Base-by-base conservation (phyloP, 2,797 vertebrate genomes). In the Eptatretus atami region DNA sequence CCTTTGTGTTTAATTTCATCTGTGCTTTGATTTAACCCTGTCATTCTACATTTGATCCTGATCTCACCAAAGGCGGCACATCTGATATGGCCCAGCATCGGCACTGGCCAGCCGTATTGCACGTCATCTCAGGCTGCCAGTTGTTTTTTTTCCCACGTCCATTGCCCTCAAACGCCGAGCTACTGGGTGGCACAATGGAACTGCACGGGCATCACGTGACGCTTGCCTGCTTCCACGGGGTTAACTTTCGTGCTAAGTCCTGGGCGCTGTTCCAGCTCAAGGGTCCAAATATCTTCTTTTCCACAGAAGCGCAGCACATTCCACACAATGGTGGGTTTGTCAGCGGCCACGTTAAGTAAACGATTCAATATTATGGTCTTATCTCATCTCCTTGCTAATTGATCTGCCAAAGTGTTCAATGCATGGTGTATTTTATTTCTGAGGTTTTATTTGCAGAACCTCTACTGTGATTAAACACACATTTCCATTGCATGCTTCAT, bases 191-290 rank as follows among this genome's bases (percentile, higher is more conserved):
- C 12, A 95, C 86, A 1, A 95, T 96, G 88, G 93, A 86, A 70
- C 79, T 96, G 64, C 90, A 98, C 3, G 90, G 92, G 67, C 95
- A 98, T 71, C 90, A 98, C 67, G 96, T 95, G 87, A 98, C 92
- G 0, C 74, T 98, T 69, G 90, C 90, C 68, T 98, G 88, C 76
- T 96, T 96, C 71, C 92, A 96, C 52, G 88, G 90, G 13, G 90
- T 88, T 52, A 98, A 98, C 74, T 98, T 98, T 73, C 87, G 92
- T 66, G 94, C 90, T 71, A 98, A 98, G 74, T 94, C 84, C 0
- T 98, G 90, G 92, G 92, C 88, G 52, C 73, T 98, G 64, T 96
- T 98, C 75, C 92, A 96, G 70, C 77, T 98, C 68, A 90, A 96
- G 71, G 92, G 96, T 74, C 90, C 90, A 70, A 95, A 98, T 74